These are phyloP conservation scores for Pollenia labialis DNA, from an alignment of 2,888 invertebrate genomes.

Conservation along the genomic window DNA sequence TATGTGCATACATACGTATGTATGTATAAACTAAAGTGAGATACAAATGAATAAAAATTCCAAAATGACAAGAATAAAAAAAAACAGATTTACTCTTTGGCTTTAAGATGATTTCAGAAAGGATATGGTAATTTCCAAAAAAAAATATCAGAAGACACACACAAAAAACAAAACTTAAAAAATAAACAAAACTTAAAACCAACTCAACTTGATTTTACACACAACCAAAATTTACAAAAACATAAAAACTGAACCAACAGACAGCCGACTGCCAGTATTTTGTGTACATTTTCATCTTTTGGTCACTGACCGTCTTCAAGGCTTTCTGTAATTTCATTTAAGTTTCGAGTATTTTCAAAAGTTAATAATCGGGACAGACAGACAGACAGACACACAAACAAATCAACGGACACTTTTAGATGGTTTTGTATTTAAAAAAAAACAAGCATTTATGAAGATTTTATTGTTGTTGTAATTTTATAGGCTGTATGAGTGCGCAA, in stretches of 20 bases:
- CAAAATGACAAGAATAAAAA: conserved; percentile 35
- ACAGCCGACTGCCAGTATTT: conserved; percentile 56
- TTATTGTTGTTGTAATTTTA: conserved; percentile 70
- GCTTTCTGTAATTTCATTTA: conserved; percentile 82
- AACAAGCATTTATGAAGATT: conserved; percentile 75
- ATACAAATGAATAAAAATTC: conserved; percentile 56
- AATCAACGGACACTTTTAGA: conserved; percentile 25
- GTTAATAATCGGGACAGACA: conserved; percentile 68
- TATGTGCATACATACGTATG: neutral
- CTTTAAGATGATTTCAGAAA: conserved; percentile 50
- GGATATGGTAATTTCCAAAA: conserved; percentile 77
- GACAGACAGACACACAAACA: conserved; percentile 34
- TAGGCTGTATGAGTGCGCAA: conserved; percentile 80
- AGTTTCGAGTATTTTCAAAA: conserved; percentile 79
- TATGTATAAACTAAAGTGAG: conserved; percentile 24
- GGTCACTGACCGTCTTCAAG: conserved; percentile 84
- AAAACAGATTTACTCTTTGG: conserved; percentile 36
- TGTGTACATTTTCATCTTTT: conserved; percentile 74
- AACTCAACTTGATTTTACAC: conserved; percentile 55
- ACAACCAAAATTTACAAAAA: conserved; percentile 76
- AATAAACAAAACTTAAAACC: conserved; percentile 57
- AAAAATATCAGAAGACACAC: conserved; percentile 74
- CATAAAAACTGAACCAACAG: conserved; percentile 74
- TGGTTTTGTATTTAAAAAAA: conserved; percentile 63
- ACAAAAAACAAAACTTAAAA: conserved; percentile 74